These are phyloP conservation scores for Camelus dromedarius DNA, from an alignment of 2,113 vertebrate genomes.

Conservation along the genomic window DNA sequence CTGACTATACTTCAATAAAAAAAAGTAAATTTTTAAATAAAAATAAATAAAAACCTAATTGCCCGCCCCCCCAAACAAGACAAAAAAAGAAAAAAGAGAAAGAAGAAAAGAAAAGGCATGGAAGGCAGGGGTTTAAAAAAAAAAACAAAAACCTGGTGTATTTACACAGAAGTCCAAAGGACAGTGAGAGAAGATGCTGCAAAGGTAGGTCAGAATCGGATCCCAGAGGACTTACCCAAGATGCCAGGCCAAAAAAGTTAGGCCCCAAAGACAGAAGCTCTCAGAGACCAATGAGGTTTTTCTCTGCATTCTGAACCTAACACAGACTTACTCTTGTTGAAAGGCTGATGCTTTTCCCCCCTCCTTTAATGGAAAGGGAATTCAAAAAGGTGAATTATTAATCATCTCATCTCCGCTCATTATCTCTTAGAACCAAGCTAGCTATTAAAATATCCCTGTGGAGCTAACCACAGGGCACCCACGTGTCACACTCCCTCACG, in stretches of 20 bases:
- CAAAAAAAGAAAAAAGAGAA: no score
- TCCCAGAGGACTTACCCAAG: neutral
- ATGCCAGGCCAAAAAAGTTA: neutral
- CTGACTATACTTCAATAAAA: no score
- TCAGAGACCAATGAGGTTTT: neutral
- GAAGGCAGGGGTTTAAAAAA: neutral
- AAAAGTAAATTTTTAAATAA: no score
- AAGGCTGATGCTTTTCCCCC: neutral
- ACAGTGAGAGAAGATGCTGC: neutral
- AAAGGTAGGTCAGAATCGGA: neutral
- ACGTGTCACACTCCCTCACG: neutral
- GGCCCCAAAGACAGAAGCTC: neutral
- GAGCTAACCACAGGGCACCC: neutral
- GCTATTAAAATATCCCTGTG: neutral
- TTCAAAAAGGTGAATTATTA: constrained; percentile 62
- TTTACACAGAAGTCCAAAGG: neutral
- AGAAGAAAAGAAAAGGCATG: neutral
- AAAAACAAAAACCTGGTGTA: neutral
- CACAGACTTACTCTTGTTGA: neutral
- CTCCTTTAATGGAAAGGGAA: constrained; percentile 56
- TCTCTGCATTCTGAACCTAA: neutral
- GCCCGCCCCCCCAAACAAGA: no score
- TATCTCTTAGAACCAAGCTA: constrained; percentile 46
- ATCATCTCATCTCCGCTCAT: constrained; percentile 56
- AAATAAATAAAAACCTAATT: no score